phyloP scores from a whole-genome alignment of 2,113 vertebrate species.

The Zeus faber region DNA sequence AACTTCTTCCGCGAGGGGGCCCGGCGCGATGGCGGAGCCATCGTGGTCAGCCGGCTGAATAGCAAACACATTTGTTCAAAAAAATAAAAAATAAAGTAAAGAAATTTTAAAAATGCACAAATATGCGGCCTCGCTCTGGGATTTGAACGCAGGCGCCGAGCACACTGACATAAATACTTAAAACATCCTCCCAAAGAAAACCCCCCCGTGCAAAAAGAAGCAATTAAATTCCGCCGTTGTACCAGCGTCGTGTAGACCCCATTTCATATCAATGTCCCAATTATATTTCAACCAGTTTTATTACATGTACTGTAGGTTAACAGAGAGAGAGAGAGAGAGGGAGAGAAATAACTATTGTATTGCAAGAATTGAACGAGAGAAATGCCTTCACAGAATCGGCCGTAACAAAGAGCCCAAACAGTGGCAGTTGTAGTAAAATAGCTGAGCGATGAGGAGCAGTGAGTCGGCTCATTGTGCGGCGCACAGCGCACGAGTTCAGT shows the following conservation, averaged over 20 bases:
- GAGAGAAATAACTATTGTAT: background rate
- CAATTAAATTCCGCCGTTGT: background rate
- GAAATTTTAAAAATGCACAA: no score
- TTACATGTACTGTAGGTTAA: background rate
- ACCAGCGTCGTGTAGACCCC: no score
- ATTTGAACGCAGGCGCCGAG: no score
- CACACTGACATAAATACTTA: no score
- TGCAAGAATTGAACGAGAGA: background rate
- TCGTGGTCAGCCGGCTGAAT: no score
- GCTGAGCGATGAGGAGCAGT: conserved; percentile 36
- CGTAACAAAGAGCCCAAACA: conserved; percentile 54
- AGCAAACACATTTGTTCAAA: no score
- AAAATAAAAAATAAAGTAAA: background rate
- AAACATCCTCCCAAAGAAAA: no score
- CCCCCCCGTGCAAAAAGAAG: background rate
- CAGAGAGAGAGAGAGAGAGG: background rate
- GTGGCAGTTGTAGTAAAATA: conserved; percentile 30
- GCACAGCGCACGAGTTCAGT: conserved; percentile 36
- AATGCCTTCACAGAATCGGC: conserved; percentile 24
- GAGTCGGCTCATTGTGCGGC: conserved; percentile 60
- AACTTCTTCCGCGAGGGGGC: background rate
- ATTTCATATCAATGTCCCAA: background rate
- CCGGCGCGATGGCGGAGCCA: no score
- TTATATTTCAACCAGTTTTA: background rate
- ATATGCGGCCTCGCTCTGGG: no score